Conservation (phyloP, 2,113 vertebrate genomes). For the Pseudorectes ferrugineus region DNA sequence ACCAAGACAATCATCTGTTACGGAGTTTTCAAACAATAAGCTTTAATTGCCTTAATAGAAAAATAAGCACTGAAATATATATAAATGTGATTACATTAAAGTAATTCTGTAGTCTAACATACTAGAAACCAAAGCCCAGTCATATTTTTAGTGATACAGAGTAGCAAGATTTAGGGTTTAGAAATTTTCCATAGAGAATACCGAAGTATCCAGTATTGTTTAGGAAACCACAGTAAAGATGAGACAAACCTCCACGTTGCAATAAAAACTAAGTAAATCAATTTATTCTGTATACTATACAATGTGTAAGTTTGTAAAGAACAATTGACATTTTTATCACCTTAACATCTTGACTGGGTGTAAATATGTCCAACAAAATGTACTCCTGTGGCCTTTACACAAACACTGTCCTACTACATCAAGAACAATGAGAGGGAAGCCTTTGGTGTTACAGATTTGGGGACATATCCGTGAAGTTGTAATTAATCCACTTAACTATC, state of each 20-base stretch:
- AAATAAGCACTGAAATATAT: constrained; percentile 70
- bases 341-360: constrained; percentile 63
- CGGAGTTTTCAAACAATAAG: constrained; percentile 63
- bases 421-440: constrained; percentile 59
- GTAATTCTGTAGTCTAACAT: constrained; percentile 60
- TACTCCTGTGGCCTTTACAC: constrained; percentile 60
- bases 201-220: background rate
- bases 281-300: constrained; percentile 79
- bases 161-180: constrained; percentile 1
- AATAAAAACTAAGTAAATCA: constrained; percentile 74
- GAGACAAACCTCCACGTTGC: constrained; percentile 66
- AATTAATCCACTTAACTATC: constrained; percentile 44
- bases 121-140: constrained; percentile 56
- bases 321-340: constrained; percentile 67
- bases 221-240: constrained; percentile 54
- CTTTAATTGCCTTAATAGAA: constrained; percentile 70
- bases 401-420: constrained; percentile 60
- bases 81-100: constrained; percentile 68
- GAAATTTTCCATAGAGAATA: constrained; percentile 30
- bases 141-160: constrained; percentile 43
- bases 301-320: constrained; percentile 69
- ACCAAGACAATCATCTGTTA: constrained; percentile 59
- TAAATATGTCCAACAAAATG: constrained; percentile 67
- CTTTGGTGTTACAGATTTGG: constrained; percentile 59
- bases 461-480: constrained; percentile 27